Evolutionary conservation across 2,113 vertebrate genomes (phyloP).

Genomic region (Miniopterus natalensis): DNA sequence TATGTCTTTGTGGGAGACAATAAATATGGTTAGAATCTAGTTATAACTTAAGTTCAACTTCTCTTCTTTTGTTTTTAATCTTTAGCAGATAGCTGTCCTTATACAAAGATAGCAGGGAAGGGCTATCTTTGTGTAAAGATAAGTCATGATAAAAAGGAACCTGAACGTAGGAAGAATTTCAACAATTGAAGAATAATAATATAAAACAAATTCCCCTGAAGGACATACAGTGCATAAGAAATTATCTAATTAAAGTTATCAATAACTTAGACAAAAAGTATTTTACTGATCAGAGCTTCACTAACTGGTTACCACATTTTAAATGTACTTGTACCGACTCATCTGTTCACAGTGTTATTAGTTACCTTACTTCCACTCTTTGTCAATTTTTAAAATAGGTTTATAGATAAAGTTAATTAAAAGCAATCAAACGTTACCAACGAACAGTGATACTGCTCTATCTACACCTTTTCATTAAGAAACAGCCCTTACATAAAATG

Average conservation of each 20-base stretch:
- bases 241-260: neutral
- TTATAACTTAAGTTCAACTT: neutral
- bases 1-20: neutral
- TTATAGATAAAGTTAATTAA: constrained; percentile 2
- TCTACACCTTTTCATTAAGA: neutral
- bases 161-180: neutral
- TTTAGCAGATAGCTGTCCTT: neutral
- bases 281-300: neutral
- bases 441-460: neutral
- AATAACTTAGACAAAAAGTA: neutral
- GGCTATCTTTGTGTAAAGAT: neutral
- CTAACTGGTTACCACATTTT: neutral
- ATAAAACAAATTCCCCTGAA: neutral
- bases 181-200: neutral
- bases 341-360: neutral
- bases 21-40: neutral
- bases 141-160: neutral
- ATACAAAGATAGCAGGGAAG: too few relatives aligned
- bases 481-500: neutral
- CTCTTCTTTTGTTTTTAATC: neutral
- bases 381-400: neutral
- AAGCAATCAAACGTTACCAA: constrained; percentile 1
- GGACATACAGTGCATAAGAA: neutral
- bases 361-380: neutral
- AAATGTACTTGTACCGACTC: neutral